These are phyloP conservation scores for Carettochelys insculpta DNA, from an alignment of 2,113 vertebrate species.

Conservation along the genomic window DNA sequence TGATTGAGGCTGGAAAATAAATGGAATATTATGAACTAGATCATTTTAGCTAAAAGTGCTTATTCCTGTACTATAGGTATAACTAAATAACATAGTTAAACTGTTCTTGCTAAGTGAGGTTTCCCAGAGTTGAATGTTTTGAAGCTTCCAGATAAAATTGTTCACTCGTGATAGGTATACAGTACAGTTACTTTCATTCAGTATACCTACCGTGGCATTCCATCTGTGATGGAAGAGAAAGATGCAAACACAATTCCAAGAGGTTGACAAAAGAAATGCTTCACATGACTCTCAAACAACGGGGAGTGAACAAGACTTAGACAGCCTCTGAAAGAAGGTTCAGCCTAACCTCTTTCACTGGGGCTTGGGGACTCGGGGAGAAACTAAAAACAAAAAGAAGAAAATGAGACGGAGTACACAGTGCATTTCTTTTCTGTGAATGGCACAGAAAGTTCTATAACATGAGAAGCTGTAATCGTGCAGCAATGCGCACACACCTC, in stretches of 20 bases:
- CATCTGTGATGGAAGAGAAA: neutral
- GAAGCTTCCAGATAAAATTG: neutral
- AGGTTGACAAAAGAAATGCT: neutral
- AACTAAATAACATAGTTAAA: neutral
- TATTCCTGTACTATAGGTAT: neutral
- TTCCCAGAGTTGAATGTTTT: neutral
- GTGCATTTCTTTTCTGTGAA: neutral
- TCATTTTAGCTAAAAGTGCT: slow-evolving; percentile 2
- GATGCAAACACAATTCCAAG: neutral
- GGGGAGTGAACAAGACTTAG: neutral
- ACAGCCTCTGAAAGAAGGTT: neutral
- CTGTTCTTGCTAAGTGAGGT: neutral
- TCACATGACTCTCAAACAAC: neutral
- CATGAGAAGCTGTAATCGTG: neutral
- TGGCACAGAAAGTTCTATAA: neutral
- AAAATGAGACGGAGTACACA: neutral
- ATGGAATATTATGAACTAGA: neutral
- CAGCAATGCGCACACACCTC: neutral
- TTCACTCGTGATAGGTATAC: slow-evolving; percentile 21
- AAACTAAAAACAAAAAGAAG: neutral
- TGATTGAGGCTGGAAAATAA: neutral
- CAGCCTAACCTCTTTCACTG: neutral
- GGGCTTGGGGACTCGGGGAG: neutral
- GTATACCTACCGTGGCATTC: neutral
- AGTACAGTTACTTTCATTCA: neutral